Evolutionary conservation across 1,140 invertebrate genomes (phyloP), one percentile per base, ranked within the genome.

Genomic region (Mesaphorura yosii): DNA sequence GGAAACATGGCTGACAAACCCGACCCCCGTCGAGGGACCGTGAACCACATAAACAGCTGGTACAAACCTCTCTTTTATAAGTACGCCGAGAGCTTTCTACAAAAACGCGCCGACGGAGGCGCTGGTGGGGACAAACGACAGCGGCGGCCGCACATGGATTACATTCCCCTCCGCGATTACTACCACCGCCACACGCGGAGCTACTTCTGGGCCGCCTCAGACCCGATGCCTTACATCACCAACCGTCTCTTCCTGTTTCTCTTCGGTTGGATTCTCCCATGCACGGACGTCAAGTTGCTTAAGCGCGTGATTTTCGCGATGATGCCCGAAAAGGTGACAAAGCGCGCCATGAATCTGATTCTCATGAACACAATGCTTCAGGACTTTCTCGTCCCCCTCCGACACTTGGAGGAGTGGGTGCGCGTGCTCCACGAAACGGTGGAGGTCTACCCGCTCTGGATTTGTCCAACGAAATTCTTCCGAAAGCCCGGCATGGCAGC

Each of bases 401-500:
- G 17, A 5, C 31, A 39, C 7, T 15, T 38, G 10, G n/a, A 10
- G 7, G 31, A 49, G 14, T 14, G 4, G 7, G 5, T 49, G 4
- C n/a, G 38, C 12, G 7, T 34, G 10, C 7, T 34, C 4, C 28
- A 49, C 27, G 29, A 38, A 15, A 26, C 7, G n/a, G 10, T 49
- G 19, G 31, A 49, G 10, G n/a, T n/a, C n/a, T 88, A 86, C 66
- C 86, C 86, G 0, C 69, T 88, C 6, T 88, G 86, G 86, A 63
- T 89, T 28, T 88, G 86, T 67, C 84, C 86, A 0, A 84, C 86
- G 64, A 78, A 75, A 64, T 66, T 88, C 0, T 88, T 88, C 65
- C 85, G 86, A 25, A 76, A 79, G 3, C 82, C 83, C 0, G 79
- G 77, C 64, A 71, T 75, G 4, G 48, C 58, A n/a, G n/a, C n/a